A percentile compares a stretch with the other conserved stretches of the same genome.
These are phyloP conservation scores for Cryptoblepharus egeriae DNA, from an alignment of 2,797 vertebrate genomes.

Conservation along the genomic window DNA sequence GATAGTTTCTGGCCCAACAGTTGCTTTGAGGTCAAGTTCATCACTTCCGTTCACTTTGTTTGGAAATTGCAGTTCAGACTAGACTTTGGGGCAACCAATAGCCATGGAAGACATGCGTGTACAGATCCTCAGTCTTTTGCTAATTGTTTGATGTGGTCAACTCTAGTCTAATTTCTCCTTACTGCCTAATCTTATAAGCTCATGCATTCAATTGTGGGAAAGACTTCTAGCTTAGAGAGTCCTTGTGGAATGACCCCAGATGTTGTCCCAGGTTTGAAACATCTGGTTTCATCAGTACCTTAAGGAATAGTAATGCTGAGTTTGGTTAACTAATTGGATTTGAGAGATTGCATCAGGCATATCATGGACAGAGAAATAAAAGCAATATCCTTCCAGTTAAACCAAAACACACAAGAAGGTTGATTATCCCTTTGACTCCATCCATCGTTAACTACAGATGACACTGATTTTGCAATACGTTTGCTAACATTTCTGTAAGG, in stretches of 20 bases:
- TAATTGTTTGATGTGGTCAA: not conserved
- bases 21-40: not conserved
- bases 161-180: not conserved
- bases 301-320: conserved; percentile 8
- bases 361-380: conserved; percentile 40
- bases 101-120: not conserved
- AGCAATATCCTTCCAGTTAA: conserved; percentile 36
- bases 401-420: not conserved
- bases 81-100: not conserved
- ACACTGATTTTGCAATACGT: not conserved
- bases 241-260: conserved; percentile 3
- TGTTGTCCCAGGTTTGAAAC: conserved; percentile 14
- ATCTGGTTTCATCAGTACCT: conserved; percentile 26
- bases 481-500: conserved; percentile 19
- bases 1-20: not conserved
- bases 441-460: conserved; percentile 10
- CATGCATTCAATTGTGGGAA: not conserved
- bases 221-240: not conserved
- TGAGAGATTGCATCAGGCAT: conserved; percentile 20
- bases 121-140: rapidly evolving
- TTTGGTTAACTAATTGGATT: conserved; percentile 43
- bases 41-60: not conserved
- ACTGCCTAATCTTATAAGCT: not conserved
- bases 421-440: conserved; percentile 5
- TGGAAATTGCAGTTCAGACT: not conserved